These are phyloP conservation scores for Esox niger DNA, from an alignment of 2,113 vertebrate species.

Conservation along the genomic window DNA sequence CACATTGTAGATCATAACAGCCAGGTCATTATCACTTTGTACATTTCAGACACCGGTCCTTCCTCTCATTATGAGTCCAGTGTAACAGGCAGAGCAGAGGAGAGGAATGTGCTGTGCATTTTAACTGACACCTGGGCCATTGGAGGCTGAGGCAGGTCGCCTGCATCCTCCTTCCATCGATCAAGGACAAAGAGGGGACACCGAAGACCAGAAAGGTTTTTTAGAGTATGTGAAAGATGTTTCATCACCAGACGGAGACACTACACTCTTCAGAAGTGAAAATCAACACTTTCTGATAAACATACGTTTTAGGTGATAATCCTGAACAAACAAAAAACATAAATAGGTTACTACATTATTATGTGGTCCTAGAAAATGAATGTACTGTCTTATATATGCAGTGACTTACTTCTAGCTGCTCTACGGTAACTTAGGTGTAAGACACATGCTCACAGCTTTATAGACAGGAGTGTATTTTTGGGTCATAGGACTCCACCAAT, in stretches of 20 bases:
- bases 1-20: slow-evolving; percentile 69
- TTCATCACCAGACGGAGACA: too few relatives aligned
- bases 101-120: slow-evolving; percentile 56
- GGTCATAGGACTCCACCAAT: slow-evolving; percentile 3
- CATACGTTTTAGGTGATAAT: too few relatives aligned
- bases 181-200: slow-evolving; percentile 46
- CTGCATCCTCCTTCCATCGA: slow-evolving; percentile 46
- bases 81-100: slow-evolving; percentile 20
- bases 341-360: too few relatives aligned
- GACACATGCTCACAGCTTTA: background rate
- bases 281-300: too few relatives aligned
- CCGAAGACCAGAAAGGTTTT: slow-evolving; percentile 12
- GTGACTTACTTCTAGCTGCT: too few relatives aligned
- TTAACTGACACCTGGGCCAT: slow-evolving; percentile 50
- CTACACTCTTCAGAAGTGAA: too few relatives aligned
- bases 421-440: background rate
- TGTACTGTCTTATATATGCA: too few relatives aligned
- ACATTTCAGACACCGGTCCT: slow-evolving; percentile 40
- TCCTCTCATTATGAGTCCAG: slow-evolving; percentile 60
- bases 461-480: slow-evolving; percentile 23
- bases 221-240: slow-evolving; percentile 44
- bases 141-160: slow-evolving; percentile 41
- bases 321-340: too few relatives aligned
- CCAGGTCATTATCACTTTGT: slow-evolving; percentile 52
- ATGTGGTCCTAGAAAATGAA: too few relatives aligned